Evolutionary conservation across 2,113 vertebrate species (phyloP).

Genomic region (Macquaria ambigua): DNA sequence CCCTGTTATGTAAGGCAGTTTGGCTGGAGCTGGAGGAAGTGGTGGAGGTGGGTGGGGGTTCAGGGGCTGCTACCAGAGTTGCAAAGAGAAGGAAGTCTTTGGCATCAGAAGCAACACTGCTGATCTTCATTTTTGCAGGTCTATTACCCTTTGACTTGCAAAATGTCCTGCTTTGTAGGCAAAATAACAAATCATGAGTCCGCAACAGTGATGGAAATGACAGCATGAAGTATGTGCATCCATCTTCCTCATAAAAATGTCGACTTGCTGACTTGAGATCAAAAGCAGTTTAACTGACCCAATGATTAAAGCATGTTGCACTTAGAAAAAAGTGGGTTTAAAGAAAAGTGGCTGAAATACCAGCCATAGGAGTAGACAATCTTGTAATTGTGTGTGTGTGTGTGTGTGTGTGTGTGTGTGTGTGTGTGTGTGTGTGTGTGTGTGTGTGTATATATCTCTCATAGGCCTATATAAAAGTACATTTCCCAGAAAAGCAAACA

Average conservation of each 20-base stretch:
- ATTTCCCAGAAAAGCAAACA: neutral
- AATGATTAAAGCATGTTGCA: neutral
- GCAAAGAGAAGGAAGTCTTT: conserved; percentile 33
- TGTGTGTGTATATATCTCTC: too few relatives aligned
- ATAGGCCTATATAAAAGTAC: neutral
- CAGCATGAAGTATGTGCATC: neutral
- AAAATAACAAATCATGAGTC: neutral
- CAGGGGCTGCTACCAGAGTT: conserved; percentile 22
- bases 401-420: too few relatives aligned
- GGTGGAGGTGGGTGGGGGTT: conserved; percentile 6
- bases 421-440: too few relatives aligned
- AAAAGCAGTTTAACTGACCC: neutral
- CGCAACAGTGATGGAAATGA: neutral
- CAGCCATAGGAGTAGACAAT: neutral
- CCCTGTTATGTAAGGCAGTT: conserved; percentile 70
- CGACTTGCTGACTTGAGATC: neutral
- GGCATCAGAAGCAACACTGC: conserved; percentile 9
- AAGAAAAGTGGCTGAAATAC: neutral
- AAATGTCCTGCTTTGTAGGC: conserved; percentile 3
- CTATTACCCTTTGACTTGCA: conserved; percentile 2
- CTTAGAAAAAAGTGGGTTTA: neutral
- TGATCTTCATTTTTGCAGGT: conserved; percentile 18
- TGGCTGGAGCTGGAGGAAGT: conserved; percentile 40
- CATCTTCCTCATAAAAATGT: neutral
- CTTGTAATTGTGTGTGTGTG: too few relatives aligned